Percentiles rank a stretch among this genome's conserved stretches.
Conservation (phyloP, 2,888 invertebrate genomes). For the Chymomyza fuscimana region DNA sequence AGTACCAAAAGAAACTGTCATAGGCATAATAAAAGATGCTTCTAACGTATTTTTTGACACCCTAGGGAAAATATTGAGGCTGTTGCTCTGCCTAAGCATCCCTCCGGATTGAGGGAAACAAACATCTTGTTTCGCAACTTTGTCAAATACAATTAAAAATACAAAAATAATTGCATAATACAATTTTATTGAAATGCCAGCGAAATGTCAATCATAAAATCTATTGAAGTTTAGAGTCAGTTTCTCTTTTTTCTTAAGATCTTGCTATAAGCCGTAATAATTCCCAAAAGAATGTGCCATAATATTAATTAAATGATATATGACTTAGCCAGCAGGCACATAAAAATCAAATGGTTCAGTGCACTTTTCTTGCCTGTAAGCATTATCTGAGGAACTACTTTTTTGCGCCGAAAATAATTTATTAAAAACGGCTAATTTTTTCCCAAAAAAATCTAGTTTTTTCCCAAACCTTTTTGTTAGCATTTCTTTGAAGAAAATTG, state of each 20-base stretch:
- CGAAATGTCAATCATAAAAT: constrained; percentile 63
- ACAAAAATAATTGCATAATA: constrained; percentile 33
- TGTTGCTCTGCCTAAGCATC: constrained; percentile 36
- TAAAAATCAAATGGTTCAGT: constrained; percentile 65
- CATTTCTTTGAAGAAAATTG: constrained; percentile 31
- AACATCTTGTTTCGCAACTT: constrained; percentile 68
- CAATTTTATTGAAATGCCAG: constrained; percentile 64
- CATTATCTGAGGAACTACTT: background rate
- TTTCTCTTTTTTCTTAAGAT: constrained; percentile 6
- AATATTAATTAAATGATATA: constrained; percentile 13
- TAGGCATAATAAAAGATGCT: background rate
- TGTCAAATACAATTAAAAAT: constrained; percentile 65
- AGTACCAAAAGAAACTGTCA: constrained; percentile 10
- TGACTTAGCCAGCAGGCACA: constrained; percentile 20
- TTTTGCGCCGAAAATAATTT: constrained; percentile 32
- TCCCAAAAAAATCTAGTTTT: constrained; percentile 55
- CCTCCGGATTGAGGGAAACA: constrained; percentile 41
- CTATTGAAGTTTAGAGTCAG: constrained; percentile 18
- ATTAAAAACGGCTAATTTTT: constrained; percentile 48
- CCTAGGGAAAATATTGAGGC: constrained; percentile 10
- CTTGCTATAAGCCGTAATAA: constrained; percentile 25
- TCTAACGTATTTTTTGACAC: constrained; percentile 10
- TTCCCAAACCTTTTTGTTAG: background rate
- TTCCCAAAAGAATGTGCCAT: constrained; percentile 23
- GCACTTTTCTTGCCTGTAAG: constrained; percentile 27